Percentiles rank a stretch among this genome's conserved stretches.
Conservation (phyloP, 2,888 invertebrate species). For the Tachina lurida region DNA sequence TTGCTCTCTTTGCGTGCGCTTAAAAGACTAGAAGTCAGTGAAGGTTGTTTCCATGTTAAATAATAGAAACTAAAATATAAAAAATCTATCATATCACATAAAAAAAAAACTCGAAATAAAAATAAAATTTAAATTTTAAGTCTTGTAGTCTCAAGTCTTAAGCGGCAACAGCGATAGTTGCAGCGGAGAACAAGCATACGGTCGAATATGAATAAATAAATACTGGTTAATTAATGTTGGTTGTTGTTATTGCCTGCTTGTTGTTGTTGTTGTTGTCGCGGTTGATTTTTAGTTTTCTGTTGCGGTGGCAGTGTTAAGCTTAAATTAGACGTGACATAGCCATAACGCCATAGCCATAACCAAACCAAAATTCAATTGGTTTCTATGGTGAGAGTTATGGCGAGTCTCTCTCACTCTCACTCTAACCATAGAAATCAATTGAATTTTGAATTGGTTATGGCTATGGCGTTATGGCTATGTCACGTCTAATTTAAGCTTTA, state of each 20-base stretch:
- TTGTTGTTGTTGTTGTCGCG: conserved; percentile 14
- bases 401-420: too few species aligned
- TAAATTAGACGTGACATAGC: too few species aligned
- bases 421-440: too few species aligned
- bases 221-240: conserved; percentile 50
- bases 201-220: conserved; percentile 28
- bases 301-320: conserved; percentile 40
- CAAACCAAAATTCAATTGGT: too few species aligned
- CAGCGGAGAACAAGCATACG: conserved; percentile 27
- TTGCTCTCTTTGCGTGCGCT: conserved; percentile 74
- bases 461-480: too few species aligned
- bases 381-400: too few species aligned
- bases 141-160: conserved; percentile 15
- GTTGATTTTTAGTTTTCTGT: conserved; percentile 25
- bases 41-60: conserved; percentile 75
- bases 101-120: conserved; percentile 47
- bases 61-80: conserved; percentile 70
- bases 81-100: conserved; percentile 49
- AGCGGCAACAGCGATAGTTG: neutral
- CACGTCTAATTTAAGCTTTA: too few species aligned
- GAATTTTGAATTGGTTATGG: too few species aligned
- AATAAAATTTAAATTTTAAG: conserved; percentile 44
- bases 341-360: too few species aligned
- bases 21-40: conserved; percentile 75
- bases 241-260: neutral